phyloP scores from a whole-genome alignment of 2,113 vertebrate genomes.

The Ictidomys tridecemlineatus region DNA sequence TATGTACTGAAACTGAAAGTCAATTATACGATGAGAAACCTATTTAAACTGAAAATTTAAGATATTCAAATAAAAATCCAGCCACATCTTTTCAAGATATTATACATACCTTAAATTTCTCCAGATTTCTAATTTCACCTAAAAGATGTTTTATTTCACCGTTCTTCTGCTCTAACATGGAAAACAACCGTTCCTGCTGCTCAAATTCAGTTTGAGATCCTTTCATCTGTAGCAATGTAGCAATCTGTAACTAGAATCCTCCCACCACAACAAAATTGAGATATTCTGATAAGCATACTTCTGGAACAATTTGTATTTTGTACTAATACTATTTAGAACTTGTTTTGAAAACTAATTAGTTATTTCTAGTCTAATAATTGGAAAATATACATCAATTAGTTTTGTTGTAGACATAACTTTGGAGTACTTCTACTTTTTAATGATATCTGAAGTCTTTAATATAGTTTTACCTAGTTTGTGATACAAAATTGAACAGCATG shows the following conservation, averaged over 20 bases:
- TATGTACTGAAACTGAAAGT: neutral
- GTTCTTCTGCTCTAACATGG: slow-evolving; percentile 95
- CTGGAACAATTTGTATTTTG: neutral
- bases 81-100: neutral
- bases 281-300: slow-evolving; percentile 21
- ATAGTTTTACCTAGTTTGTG: neutral
- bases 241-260: slow-evolving; percentile 92
- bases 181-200: slow-evolving; percentile 95
- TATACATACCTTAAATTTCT: slow-evolving; percentile 92
- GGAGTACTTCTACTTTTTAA: neutral
- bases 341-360: slow-evolving; percentile 15
- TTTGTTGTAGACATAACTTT: neutral
- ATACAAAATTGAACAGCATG: neutral
- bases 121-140: slow-evolving; percentile 92
- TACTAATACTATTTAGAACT: neutral
- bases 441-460: neutral
- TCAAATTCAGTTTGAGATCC: slow-evolving; percentile 93
- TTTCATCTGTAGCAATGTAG: slow-evolving; percentile 94
- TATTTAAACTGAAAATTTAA: neutral
- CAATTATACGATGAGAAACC: neutral
- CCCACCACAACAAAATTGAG: neutral
- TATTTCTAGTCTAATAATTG: slow-evolving; percentile 32
- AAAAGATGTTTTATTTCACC: slow-evolving; percentile 94
- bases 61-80: slow-evolving; percentile 12
- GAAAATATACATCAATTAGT: neutral